These are phyloP conservation scores for Omphaloscelis lunosa DNA, from an alignment of 2,888 invertebrate genomes.

Conservation along the genomic window DNA sequence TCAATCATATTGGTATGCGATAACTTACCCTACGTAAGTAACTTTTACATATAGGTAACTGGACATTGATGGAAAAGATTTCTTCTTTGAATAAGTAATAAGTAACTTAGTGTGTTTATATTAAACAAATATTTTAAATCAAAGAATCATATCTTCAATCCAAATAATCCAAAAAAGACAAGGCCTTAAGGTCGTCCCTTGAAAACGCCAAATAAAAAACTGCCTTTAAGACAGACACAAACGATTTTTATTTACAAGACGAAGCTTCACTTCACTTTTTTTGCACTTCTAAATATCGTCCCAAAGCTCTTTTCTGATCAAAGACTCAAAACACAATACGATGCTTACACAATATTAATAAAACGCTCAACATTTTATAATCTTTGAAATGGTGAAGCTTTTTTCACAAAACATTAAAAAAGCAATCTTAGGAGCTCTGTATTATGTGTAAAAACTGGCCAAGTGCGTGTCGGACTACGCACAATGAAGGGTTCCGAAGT, in stretches of 20 bases:
- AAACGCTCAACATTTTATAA: conserved; percentile 47
- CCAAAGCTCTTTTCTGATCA: conserved; percentile 39
- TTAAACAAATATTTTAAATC: background rate
- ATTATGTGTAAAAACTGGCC: background rate
- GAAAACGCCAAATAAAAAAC: conserved; percentile 16
- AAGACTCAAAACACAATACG: conserved; percentile 42
- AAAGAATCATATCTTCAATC: background rate
- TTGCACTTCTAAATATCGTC: conserved; percentile 29
- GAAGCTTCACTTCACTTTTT: too few species aligned
- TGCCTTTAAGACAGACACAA: conserved; percentile 15
- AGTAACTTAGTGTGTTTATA: too few species aligned
- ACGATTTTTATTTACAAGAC: conserved; percentile 29
- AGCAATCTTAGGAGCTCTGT: conserved; percentile 9
- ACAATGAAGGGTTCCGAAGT: too few species aligned
- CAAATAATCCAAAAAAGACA: background rate
- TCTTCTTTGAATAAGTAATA: too few species aligned
- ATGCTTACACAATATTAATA: conserved; percentile 44
- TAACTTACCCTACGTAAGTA: too few species aligned
- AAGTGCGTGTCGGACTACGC: too few species aligned
- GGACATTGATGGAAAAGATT: too few species aligned
- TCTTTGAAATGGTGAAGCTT: conserved; percentile 40
- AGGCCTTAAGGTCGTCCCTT: background rate
- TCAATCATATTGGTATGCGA: too few species aligned
- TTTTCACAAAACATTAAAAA: conserved; percentile 27
- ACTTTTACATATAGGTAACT: too few species aligned